A percentile compares a stretch with the other conserved stretches of the same genome.
phyloP scores from a whole-genome alignment of 1,140 invertebrate genomes.

The Paramacrobiotus metropolitanus region DNA sequence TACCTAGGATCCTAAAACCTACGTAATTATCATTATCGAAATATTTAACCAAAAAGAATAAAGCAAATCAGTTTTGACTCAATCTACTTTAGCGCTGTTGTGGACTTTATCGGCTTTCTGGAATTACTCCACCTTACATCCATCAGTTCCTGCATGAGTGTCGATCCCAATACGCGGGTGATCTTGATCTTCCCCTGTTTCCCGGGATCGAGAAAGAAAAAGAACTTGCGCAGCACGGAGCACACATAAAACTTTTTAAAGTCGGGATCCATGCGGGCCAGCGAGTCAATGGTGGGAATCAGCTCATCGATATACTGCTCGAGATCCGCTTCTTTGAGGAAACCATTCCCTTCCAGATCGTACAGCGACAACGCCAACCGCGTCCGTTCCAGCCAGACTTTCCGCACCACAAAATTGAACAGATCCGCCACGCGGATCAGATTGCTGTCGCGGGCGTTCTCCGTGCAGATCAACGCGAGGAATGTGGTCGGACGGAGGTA shows the following conservation, averaged over 20 bases:
- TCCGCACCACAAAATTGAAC: conserved; percentile 83
- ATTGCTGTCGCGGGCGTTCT: background rate
- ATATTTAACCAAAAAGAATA: no score
- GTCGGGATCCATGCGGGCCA: conserved; percentile 1
- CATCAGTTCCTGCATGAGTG: conserved; percentile 70
- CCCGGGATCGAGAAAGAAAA: conserved; percentile 78
- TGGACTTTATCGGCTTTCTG: no score
- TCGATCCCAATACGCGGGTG: conserved; percentile 64
- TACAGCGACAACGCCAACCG: conserved; percentile 73
- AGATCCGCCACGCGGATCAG: conserved; percentile 33
- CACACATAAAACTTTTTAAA: conserved; percentile 56
- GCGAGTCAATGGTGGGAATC: conserved; percentile 39
- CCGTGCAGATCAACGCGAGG: background rate
- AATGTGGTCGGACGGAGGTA: background rate
- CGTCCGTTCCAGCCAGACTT: conserved; percentile 78
- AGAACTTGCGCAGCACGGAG: conserved; percentile 76
- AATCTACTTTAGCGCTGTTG: no score
- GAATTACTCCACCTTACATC: conserved; percentile 31
- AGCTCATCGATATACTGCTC: conserved; percentile 83
- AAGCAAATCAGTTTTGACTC: no score
- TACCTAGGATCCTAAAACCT: no score
- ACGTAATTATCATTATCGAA: no score
- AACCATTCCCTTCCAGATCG: conserved; percentile 74
- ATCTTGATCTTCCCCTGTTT: conserved; percentile 67
- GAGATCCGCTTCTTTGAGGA: conserved; percentile 64